Evolutionary conservation across 2,113 vertebrate species (phyloP).

Genomic region (Cyrtonyx montezumae): DNA sequence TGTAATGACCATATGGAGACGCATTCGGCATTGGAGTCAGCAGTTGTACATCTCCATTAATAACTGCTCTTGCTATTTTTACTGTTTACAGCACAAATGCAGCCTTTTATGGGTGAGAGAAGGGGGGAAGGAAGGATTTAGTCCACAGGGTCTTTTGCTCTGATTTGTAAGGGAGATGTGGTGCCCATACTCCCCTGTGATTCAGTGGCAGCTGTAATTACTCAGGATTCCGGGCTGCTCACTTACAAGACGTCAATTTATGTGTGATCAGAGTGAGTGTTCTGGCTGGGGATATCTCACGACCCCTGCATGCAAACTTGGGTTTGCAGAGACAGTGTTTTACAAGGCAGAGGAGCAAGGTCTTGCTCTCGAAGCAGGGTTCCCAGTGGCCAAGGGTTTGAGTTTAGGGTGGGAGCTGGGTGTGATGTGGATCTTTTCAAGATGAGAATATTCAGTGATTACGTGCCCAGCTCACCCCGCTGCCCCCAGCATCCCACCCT

Average conservation of each 20-base stretch:
- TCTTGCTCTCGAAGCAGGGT: not conserved
- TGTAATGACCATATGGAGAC: constrained; percentile 40
- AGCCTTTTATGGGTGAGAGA: not conserved
- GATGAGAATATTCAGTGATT: not conserved
- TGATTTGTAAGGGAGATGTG: constrained; percentile 31
- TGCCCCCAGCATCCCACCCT: not conserved
- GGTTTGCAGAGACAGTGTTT: not conserved
- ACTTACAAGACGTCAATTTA: constrained; percentile 25
- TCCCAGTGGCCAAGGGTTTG: not conserved
- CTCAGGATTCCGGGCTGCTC: constrained; percentile 20
- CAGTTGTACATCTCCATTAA: constrained; percentile 11
- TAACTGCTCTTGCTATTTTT: constrained; percentile 44
- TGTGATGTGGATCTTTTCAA: not conserved
- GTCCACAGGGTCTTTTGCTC: not conserved
- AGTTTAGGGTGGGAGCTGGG: not conserved
- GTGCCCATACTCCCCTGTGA: constrained; percentile 4
- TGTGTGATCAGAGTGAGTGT: not conserved
- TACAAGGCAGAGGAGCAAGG: accelerated
- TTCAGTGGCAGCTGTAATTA: not conserved
- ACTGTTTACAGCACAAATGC: constrained; percentile 40
- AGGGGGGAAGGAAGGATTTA: not conserved
- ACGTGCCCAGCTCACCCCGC: not conserved
- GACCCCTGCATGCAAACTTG: accelerated
- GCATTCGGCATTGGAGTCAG: not conserved
- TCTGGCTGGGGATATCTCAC: accelerated